phyloP scores from a whole-genome alignment of 2,888 invertebrate genomes.

The Priocnemis perturbator region DNA sequence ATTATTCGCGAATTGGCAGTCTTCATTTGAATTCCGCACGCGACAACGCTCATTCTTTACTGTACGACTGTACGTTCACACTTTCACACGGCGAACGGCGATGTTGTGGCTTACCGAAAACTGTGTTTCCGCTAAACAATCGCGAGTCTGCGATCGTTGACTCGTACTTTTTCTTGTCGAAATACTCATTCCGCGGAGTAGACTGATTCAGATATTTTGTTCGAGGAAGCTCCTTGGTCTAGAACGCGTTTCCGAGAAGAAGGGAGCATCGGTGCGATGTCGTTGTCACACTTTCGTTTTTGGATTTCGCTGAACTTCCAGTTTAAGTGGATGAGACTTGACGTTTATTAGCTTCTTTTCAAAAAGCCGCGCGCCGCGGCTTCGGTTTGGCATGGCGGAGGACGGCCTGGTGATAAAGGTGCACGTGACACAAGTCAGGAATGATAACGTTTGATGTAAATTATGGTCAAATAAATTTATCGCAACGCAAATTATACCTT shows the following conservation, averaged over 20 bases:
- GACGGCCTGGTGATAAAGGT: not conserved
- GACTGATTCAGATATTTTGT: constrained; percentile 47
- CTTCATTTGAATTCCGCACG: too few species aligned
- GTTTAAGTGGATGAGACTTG: constrained; percentile 2
- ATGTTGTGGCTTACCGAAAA: too few species aligned
- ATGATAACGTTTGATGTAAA: too few species aligned
- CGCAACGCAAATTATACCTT: too few species aligned
- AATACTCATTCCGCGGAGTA: constrained; percentile 15
- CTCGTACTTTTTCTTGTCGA: not conserved
- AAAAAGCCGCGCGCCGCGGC: constrained; percentile 16
- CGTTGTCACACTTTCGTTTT: constrained; percentile 35
- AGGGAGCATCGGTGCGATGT: constrained; percentile 22
- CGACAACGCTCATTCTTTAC: too few species aligned
- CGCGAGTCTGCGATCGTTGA: too few species aligned
- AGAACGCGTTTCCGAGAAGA: constrained; percentile 33
- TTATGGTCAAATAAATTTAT: too few species aligned
- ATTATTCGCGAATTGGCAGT: too few species aligned
- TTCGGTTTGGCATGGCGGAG: not conserved
- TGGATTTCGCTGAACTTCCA: constrained; percentile 44
- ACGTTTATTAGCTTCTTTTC: constrained; percentile 34
- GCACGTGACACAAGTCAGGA: not conserved
- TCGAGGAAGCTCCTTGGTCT: constrained; percentile 34
- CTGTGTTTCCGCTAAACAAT: too few species aligned
- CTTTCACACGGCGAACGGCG: too few species aligned
- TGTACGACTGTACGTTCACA: too few species aligned